Conservation (phyloP, 2,113 vertebrate species). For the Notothenia rossii region DNA sequence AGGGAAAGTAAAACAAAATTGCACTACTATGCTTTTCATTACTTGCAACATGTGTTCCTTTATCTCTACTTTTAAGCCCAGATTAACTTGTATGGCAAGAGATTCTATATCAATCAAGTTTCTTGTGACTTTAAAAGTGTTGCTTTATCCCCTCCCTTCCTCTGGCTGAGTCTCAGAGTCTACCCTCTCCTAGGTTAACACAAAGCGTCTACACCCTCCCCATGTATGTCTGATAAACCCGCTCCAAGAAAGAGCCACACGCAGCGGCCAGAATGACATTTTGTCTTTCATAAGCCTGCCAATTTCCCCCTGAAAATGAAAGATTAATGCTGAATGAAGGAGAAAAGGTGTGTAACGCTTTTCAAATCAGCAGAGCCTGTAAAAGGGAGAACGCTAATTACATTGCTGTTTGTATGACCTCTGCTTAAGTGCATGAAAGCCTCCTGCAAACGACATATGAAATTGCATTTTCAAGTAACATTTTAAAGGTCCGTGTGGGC, state of each 20-base stretch:
- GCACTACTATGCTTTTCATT: neutral
- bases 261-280: constrained; percentile 63
- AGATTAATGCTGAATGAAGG: constrained; percentile 75
- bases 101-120: neutral
- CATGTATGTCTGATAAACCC: constrained; percentile 51
- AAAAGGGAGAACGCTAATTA: constrained; percentile 78
- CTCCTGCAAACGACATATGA: constrained; percentile 79
- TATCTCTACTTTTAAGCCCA: neutral
- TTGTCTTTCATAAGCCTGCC: constrained; percentile 64
- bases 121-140: constrained; percentile 33
- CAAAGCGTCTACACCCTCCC: constrained; percentile 61
- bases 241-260: constrained; percentile 52
- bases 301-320: constrained; percentile 63
- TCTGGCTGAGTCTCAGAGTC: neutral
- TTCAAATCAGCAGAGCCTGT: constrained; percentile 73
- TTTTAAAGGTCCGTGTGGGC: constrained; percentile 80
- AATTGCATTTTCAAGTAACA: constrained; percentile 85
- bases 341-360: constrained; percentile 77
- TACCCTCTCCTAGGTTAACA: constrained; percentile 44
- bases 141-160: constrained; percentile 28
- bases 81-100: neutral
- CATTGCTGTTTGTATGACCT: constrained; percentile 77
- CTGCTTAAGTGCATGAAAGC: constrained; percentile 82
- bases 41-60: neutral
- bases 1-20: neutral